Conservation (phyloP, 2,797 vertebrate genomes). For the Rousettus madagascariensis region DNA sequence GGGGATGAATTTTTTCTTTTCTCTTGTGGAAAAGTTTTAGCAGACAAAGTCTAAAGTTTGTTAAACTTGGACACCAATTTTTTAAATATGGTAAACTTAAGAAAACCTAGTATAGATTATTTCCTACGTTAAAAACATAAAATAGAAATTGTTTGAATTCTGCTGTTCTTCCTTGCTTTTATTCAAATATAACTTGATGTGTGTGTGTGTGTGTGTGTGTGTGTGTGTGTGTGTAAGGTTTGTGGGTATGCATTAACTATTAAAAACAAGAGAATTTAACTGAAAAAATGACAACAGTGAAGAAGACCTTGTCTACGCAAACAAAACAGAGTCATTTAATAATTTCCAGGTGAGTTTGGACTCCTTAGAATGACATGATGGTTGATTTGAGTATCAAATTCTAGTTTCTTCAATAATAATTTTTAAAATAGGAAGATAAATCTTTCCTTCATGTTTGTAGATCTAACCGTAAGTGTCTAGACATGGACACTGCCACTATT, state of each 20-base stretch:
- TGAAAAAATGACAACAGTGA: not conserved
- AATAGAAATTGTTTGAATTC: conserved; percentile 10
- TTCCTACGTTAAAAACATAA: conserved; percentile 38
- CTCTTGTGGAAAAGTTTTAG: not conserved
- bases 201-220: not conserved
- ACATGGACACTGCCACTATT: no score
- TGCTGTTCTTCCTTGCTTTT: not conserved
- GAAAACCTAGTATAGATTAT: not conserved
- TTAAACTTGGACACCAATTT: conserved; percentile 35
- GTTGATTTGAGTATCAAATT: not conserved
- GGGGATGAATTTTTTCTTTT: not conserved
- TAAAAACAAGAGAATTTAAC: not conserved
- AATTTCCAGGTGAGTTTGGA: not conserved
- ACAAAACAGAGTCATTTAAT: not conserved
- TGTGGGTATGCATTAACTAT: not conserved
- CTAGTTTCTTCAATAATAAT: not conserved
- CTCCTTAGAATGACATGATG: not conserved
- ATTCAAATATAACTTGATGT: not conserved
- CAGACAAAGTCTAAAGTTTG: not conserved
- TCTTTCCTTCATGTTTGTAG: not conserved
- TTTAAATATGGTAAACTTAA: not conserved
- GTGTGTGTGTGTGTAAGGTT: not conserved
- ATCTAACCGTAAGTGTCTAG: not conserved
- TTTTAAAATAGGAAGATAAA: not conserved
- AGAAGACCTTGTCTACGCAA: not conserved